A percentile compares a stretch with the other conserved stretches of the same genome.
These are phyloP conservation scores for Lamellibrachia luymesi DNA, from an alignment of 1,140 invertebrate species.

Conservation along the genomic window DNA sequence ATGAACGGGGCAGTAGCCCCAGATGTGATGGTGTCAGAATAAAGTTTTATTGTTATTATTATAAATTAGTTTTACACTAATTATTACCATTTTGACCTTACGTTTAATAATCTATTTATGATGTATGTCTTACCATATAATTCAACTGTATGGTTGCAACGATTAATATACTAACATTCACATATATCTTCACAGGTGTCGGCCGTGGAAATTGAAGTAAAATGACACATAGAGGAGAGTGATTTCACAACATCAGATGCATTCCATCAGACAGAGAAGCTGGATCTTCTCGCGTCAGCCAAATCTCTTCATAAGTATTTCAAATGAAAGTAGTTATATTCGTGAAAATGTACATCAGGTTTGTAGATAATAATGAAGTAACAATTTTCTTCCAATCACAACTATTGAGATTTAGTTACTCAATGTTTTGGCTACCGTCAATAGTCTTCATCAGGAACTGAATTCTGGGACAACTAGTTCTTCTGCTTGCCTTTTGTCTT, in stretches of 20 bases:
- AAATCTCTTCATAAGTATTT: not conserved
- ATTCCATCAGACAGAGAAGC: not conserved
- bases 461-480: no score
- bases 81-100: not conserved
- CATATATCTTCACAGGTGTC: constrained; percentile 7
- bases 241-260: not conserved
- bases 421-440: no score
- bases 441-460: no score
- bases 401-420: no score
- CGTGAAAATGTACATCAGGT: not conserved
- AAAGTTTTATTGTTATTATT: no score
- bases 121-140: no score
- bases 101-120: not conserved
- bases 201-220: not conserved
- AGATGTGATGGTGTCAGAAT: no score
- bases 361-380: not conserved
- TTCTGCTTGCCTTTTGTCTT: no score
- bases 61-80: not conserved
- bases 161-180: not conserved
- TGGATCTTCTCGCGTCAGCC: not conserved
- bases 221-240: not conserved
- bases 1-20: no score
- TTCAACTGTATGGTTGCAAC: no score
- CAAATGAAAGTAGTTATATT: constrained; percentile 15
- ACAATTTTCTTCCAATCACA: no score